phyloP scores from a whole-genome alignment of 64 coral and sea anemone species.

The Dendronephthya gigantea region DNA sequence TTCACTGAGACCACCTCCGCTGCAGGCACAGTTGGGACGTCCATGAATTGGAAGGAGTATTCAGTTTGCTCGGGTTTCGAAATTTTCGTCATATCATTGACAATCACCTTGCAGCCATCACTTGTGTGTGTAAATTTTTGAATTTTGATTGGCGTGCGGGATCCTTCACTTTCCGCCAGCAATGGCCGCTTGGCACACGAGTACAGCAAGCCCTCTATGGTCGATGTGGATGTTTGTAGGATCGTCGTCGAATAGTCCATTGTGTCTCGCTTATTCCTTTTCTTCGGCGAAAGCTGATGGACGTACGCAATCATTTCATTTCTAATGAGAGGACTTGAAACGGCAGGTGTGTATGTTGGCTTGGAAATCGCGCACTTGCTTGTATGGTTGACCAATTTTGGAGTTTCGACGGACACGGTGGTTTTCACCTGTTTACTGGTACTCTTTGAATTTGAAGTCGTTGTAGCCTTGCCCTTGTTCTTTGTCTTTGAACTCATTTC shows the following conservation, averaged over 20 bases:
- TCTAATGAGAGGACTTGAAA: too few relatives aligned
- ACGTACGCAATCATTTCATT: background rate
- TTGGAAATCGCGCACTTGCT: too few relatives aligned
- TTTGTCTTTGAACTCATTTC: too few relatives aligned
- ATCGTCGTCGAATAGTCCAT: background rate
- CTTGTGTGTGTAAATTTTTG: background rate
- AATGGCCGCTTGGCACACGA: background rate
- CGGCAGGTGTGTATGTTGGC: too few relatives aligned
- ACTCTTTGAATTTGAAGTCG: too few relatives aligned
- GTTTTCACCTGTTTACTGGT: too few relatives aligned
- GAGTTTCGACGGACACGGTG: too few relatives aligned
- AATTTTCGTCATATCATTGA: constrained; percentile 41
- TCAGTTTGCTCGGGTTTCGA: background rate
- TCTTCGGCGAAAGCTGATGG: background rate
- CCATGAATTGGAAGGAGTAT: background rate
- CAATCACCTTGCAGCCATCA: constrained; percentile 20
- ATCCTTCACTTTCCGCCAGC: background rate
- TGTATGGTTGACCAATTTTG: too few relatives aligned
- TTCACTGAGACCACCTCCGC: background rate
- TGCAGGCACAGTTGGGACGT: background rate
- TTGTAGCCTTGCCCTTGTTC: too few relatives aligned
- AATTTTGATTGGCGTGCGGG: background rate
- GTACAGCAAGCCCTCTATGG: background rate
- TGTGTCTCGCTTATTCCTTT: background rate
- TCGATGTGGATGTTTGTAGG: background rate